Conservation (phyloP, 2,888 invertebrate species). For the Hirtodrosophila alboralis region DNA sequence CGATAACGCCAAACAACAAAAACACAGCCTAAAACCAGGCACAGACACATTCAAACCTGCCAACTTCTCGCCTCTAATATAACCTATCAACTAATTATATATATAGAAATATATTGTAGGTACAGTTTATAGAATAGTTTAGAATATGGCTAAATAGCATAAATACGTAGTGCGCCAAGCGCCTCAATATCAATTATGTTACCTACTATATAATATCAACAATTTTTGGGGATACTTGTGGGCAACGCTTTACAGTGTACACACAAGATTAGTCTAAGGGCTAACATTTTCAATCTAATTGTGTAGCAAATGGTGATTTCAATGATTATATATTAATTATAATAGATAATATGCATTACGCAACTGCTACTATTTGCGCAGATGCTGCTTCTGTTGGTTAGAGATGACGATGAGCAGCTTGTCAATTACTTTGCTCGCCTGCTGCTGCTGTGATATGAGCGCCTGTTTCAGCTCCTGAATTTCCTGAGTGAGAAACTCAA, state of each 20-base stretch:
- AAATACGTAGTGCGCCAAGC: slow-evolving; percentile 47
- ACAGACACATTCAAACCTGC: slow-evolving; percentile 57
- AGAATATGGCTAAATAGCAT: slow-evolving; percentile 45
- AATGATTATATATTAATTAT: slow-evolving; percentile 11
- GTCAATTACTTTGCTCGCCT: slow-evolving; percentile 84
- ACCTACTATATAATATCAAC: slow-evolving; percentile 73
- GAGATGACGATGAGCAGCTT: slow-evolving; percentile 84
- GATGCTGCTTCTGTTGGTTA: slow-evolving; percentile 84
- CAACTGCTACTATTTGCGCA: slow-evolving; percentile 79
- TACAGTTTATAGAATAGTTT: slow-evolving; percentile 31
- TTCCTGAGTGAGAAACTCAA: slow-evolving; percentile 88
- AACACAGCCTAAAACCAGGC: slow-evolving; percentile 76
- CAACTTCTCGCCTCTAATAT: slow-evolving; percentile 60
- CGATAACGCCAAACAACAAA: slow-evolving; percentile 75
- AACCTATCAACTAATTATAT: slow-evolving; percentile 57
- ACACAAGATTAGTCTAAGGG: slow-evolving; percentile 30
- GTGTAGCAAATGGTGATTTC: slow-evolving; percentile 37
- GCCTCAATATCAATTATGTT: slow-evolving; percentile 52
- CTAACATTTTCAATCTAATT: slow-evolving; percentile 39
- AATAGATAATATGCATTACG: slow-evolving; percentile 38
- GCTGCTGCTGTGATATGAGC: slow-evolving; percentile 84
- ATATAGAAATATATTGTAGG: slow-evolving; percentile 23
- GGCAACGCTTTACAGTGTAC: slow-evolving; percentile 7
- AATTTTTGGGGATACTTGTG: slow-evolving; percentile 52
- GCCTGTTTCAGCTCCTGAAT: slow-evolving; percentile 88